A percentile compares a stretch with the other conserved stretches of the same genome.
Evolutionary conservation across 2,797 vertebrate species (phyloP).

Genomic region (Pipistrellus nathusii): DNA sequence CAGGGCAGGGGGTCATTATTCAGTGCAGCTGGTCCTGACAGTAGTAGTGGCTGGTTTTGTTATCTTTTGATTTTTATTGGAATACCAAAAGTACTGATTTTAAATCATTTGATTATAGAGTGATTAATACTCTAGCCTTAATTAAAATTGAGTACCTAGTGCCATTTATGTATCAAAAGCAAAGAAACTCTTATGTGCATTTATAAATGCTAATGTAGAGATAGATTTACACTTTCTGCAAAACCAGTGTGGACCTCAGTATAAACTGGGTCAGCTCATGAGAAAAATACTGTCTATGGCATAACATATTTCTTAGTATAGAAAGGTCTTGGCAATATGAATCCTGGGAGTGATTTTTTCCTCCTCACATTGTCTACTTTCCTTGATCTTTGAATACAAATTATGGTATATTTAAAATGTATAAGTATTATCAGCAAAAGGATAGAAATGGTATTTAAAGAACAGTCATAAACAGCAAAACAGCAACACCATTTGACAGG

Average conservation of each 20-base stretch:
- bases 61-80: conserved; percentile 9
- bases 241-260: not conserved
- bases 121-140: conserved; percentile 20
- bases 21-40: no score
- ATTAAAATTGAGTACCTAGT: conserved; percentile 28
- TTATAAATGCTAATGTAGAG: not conserved
- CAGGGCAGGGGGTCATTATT: no score
- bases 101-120: not conserved
- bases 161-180: not conserved
- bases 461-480: not conserved
- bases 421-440: not conserved
- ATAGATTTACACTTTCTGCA: not conserved
- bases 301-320: not conserved
- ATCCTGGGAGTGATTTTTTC: not conserved
- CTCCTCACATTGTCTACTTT: not conserved
- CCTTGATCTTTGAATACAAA: not conserved
- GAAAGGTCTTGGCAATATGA: conserved; percentile 22
- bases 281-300: not conserved
- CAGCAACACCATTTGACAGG: not conserved
- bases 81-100: conserved; percentile 14
- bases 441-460: conserved; percentile 1
- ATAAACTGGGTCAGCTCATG: not conserved
- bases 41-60: no score
- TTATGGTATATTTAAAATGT: conserved; percentile 5
- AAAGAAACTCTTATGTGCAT: not conserved